phyloP scores from a whole-genome alignment of 2,797 vertebrate species.

The Pantherophis vulpinus region DNA sequence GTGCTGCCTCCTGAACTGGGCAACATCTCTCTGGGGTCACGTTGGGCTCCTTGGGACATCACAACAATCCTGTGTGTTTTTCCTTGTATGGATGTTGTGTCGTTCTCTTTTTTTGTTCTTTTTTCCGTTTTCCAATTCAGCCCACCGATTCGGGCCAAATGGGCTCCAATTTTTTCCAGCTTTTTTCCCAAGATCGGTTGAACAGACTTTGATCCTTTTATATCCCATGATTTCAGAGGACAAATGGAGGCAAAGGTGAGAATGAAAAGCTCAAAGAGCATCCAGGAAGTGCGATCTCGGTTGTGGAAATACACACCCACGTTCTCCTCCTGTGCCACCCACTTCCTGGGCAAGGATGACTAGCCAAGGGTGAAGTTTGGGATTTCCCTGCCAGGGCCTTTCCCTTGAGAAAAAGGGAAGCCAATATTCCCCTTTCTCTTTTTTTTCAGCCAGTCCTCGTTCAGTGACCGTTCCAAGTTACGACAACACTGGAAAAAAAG shows the following conservation, averaged over 20 bases:
- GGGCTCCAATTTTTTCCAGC: not conserved
- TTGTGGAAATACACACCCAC: not conserved
- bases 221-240: not conserved
- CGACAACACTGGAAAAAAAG: rapidly evolving
- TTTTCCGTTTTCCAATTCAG: not conserved
- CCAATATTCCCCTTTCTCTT: not conserved
- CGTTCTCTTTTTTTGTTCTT: not conserved
- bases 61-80: not conserved
- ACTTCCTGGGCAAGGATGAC: not conserved
- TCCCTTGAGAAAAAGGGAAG: not conserved
- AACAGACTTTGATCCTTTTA: not conserved
- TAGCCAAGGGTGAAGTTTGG: not conserved
- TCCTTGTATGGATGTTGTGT: not conserved
- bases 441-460: not conserved
- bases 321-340: not conserved
- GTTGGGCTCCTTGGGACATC: not conserved
- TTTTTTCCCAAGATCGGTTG: not conserved
- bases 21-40: not conserved
- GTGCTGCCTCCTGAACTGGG: not conserved
- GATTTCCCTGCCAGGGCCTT: not conserved
- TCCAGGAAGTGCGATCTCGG: not conserved
- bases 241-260: not conserved
- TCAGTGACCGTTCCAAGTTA: not conserved
- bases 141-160: not conserved
- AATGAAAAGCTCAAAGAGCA: too few relatives aligned